Evolutionary conservation across 2,113 vertebrate genomes (phyloP).

Genomic region (rat (Rattus norvegicus)): GRCr8 NC_086034.1:84244501-84245000

Average conservation of each 20-base stretch:
- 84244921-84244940: not conserved
- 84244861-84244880: not conserved
- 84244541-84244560: too few relatives aligned
- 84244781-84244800: not conserved
- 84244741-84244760: not conserved
- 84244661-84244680: too few relatives aligned
- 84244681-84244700: not conserved
- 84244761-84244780: not conserved
- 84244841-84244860: not conserved
- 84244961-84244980: not conserved
- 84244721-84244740: not conserved
- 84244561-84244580: not conserved
- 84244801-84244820: not conserved
- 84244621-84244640: not conserved
- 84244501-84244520: not conserved
- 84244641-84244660: not conserved
- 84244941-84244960: not conserved
- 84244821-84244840: not conserved
- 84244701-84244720: not conserved
- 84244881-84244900: not conserved
- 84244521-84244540: not conserved
- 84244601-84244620: not conserved
- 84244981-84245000: not conserved
- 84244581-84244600: not conserved
- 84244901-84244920: not conserved